phyloP scores from a whole-genome alignment of 2,797 vertebrate genomes.

The Oreochromis mossambicus region DNA sequence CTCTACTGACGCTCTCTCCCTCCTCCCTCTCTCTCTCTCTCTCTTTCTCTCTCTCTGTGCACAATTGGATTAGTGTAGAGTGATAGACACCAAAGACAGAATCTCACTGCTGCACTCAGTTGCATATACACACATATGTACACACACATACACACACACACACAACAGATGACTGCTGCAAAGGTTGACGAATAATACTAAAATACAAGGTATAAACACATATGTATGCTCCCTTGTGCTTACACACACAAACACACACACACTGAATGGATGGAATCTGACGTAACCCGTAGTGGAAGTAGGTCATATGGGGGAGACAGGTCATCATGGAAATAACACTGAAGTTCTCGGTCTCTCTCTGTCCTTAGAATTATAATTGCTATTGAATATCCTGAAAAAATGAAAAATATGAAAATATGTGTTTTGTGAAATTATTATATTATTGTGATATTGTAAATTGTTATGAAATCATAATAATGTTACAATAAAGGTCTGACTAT shows the following conservation, averaged over 20 bases:
- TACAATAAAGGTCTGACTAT: background rate
- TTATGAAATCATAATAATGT: background rate
- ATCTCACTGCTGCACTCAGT: constrained; percentile 53
- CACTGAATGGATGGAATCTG: constrained; percentile 64
- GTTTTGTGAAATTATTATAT: background rate
- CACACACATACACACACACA: background rate
- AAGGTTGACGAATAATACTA: background rate
- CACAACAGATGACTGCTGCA: background rate
- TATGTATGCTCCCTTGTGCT: background rate
- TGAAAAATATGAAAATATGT: background rate
- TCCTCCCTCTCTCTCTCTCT: background rate
- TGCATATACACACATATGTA: constrained; percentile 29
- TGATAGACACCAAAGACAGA: constrained; percentile 65
- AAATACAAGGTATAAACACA: background rate
- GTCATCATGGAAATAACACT: constrained; percentile 71
- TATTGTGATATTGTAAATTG: background rate
- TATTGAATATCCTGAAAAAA: background rate
- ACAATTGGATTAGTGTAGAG: constrained; percentile 70
- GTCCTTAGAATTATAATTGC: background rate
- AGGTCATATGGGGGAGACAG: constrained; percentile 65
- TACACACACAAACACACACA: background rate
- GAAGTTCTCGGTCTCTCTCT: background rate
- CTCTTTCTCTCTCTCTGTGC: constrained; percentile 9
- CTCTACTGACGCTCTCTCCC: background rate
- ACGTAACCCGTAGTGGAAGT: constrained; percentile 68